Evolutionary conservation across 2,888 invertebrate species (phyloP).

Genomic region (Polyploca ridens): DNA sequence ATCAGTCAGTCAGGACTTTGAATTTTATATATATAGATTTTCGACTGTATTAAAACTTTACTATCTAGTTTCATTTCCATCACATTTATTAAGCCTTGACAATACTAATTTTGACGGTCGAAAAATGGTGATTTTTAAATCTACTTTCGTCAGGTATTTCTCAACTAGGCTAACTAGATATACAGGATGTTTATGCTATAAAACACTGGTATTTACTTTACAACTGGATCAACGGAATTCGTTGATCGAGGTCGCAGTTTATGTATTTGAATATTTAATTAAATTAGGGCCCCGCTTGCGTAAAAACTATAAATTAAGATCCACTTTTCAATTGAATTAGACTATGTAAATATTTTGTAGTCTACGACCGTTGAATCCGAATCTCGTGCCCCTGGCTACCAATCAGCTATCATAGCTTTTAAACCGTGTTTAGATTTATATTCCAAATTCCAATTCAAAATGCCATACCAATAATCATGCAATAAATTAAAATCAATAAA

Average conservation of each 20-base stretch:
- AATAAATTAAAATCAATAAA: too few relatives aligned
- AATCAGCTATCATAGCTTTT: too few relatives aligned
- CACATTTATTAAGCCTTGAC: constrained; percentile 3
- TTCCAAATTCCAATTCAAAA: too few relatives aligned
- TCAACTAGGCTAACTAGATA: constrained; percentile 20
- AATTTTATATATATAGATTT: not conserved
- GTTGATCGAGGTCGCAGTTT: constrained; percentile 19
- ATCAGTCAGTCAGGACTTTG: too few relatives aligned
- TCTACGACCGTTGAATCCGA: not conserved
- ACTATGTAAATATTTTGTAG: not conserved
- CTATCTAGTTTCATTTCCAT: constrained; percentile 1
- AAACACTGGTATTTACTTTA: constrained; percentile 24
- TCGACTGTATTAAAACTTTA: not conserved
- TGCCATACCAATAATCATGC: too few relatives aligned
- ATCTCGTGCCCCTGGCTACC: not conserved
- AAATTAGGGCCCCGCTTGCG: constrained; percentile 2
- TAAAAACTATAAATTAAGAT: not conserved
- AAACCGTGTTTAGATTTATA: too few relatives aligned
- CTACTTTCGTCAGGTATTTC: not conserved
- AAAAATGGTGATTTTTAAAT: not conserved
- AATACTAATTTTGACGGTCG: not conserved
- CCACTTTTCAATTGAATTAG: not conserved
- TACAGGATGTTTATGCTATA: constrained; percentile 39
- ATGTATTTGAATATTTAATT: constrained; percentile 23
- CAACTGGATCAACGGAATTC: constrained; percentile 36